Evolutionary conservation across 2,797 vertebrate genomes (phyloP).

Genomic region (Erethizon dorsatum): DNA sequence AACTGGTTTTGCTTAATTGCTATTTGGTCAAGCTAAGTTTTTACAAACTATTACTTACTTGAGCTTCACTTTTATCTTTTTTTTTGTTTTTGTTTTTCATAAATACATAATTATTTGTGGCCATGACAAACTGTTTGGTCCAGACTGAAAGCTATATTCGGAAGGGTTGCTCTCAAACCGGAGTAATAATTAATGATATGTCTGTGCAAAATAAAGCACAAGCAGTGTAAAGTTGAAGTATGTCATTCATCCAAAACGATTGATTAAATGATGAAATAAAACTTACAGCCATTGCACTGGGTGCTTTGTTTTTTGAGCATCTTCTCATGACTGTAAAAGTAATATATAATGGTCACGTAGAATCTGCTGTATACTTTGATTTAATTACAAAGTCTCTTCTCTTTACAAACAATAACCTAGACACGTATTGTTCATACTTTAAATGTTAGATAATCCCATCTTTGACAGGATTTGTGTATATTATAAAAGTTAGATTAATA

Average conservation of each 20-base stretch:
- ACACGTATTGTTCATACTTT: slow-evolving; percentile 63
- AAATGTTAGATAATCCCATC: slow-evolving; percentile 76
- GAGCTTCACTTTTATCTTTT: not conserved
- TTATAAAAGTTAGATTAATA: slow-evolving; percentile 77
- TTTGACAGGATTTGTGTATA: slow-evolving; percentile 75
- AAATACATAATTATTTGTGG: slow-evolving; percentile 83
- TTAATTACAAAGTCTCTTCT: slow-evolving; percentile 19
- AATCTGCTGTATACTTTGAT: no score
- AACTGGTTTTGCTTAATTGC: not conserved
- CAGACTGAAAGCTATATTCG: no score
- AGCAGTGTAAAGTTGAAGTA: no score
- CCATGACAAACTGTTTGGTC: slow-evolving; percentile 39
- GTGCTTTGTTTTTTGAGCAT: no score
- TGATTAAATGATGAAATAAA: no score
- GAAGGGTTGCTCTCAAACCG: no score
- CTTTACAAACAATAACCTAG: slow-evolving; percentile 81
- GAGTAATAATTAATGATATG: no score
- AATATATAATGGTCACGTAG: no score
- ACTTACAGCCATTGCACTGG: no score
- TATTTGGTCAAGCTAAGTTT: not conserved
- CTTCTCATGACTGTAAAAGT: no score
- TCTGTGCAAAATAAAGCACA: no score
- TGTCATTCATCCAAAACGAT: no score
- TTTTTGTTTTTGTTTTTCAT: slow-evolving; percentile 49
- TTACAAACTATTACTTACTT: not conserved